A percentile compares a stretch with the other conserved stretches of the same genome.
Conservation (phyloP, 2,113 vertebrate species). For the Pungitius pungitius region DNA sequence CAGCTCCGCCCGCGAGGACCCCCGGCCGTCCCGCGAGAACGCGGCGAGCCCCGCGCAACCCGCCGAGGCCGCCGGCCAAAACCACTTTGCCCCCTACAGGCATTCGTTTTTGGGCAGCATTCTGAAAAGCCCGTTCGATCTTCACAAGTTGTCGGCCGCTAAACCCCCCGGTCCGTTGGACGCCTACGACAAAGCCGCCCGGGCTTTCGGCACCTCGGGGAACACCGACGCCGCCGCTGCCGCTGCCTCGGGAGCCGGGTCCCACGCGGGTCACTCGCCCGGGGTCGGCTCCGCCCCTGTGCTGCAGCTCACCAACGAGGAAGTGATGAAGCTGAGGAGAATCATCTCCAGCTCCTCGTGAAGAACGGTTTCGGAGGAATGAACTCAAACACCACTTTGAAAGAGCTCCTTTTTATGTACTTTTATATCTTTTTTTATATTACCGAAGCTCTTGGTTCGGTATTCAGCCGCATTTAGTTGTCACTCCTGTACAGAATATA, state of each 20-base stretch:
- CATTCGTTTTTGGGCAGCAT: not conserved
- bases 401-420: conserved; percentile 20
- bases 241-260: not conserved
- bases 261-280: not conserved
- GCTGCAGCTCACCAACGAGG: conserved; percentile 67
- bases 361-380: not conserved
- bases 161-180: conserved; percentile 40
- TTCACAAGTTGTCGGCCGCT: not conserved
- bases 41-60: not conserved
- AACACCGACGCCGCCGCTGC: conserved; percentile 4
- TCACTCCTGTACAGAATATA: not conserved
- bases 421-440: too few species aligned
- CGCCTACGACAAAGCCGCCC: not conserved
- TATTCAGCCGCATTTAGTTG: not conserved
- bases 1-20: conserved; percentile 23
- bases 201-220: not conserved
- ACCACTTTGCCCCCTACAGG: conserved; percentile 18
- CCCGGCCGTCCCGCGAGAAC: not conserved
- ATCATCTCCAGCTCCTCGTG: conserved; percentile 68
- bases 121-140: not conserved
- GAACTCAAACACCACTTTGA: conserved; percentile 24
- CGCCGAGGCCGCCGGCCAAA: not conserved
- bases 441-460: not conserved
- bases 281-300: conserved; percentile 34
- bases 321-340: conserved; percentile 73